Evolutionary conservation across 2,113 vertebrate genomes (phyloP), one percentile per base, ranked within the genome.

Genomic region (Taxidea taxus): DNA sequence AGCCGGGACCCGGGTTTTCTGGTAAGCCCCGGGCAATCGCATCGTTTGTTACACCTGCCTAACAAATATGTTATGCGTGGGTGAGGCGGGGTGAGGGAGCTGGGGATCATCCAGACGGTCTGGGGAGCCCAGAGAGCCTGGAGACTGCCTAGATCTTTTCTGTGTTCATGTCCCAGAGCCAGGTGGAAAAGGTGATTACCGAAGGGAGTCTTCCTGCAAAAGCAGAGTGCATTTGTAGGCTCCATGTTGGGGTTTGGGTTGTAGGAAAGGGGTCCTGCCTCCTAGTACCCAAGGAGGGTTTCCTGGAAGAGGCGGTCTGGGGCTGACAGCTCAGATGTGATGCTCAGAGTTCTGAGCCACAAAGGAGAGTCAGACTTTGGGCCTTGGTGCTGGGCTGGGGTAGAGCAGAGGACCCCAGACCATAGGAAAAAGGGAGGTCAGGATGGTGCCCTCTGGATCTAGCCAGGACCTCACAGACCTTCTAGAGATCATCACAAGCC

Each of bases 191-290:
- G 81, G 15, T 29, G 56, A 51, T 66, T 81, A 42, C 47, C 27
- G 68, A 34, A 47, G 54, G 34, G 21, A 15, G 9, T 31, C 87
- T 68, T 66, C 20, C 34, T 31, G 44, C 12, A 56, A 47, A 72
- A 0, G 7, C 0, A 20, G n/a, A 42, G 21, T 29, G 4, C 42
- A 7, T 7, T 3, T 80, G 78, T 31, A 10, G 44, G 13, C 49
- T 91, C 29, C 0, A 6, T 34, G 13, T 60, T 64, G 74, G 29
- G 37, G 87, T 78, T 70, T n/a, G 68, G 77, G 12, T 75, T 81
- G 51, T 82, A 44, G 90, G 94, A 62, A 87, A 39, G 9, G 42
- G 39, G 83, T 51, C 31, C 54, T 93, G 54, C 44, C 64, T 60
- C 37, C 82, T 23, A 29, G 72, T 37, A 75, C 21, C 72, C 44